These are phyloP conservation scores for Mycalesis mineus DNA, from an alignment of 2,888 invertebrate species.

Conservation along the genomic window DNA sequence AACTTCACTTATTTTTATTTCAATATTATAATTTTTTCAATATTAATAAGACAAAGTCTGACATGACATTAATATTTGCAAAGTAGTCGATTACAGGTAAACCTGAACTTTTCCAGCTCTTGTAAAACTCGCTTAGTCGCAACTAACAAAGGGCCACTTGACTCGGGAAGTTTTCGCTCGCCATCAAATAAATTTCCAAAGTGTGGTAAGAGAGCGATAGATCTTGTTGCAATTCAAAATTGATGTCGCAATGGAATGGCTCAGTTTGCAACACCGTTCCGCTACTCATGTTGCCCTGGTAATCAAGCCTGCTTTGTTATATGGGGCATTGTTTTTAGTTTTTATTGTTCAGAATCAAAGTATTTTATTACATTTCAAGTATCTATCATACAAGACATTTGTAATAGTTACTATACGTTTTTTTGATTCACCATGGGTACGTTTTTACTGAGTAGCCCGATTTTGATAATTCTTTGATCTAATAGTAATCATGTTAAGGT, in stretches of 20 bases:
- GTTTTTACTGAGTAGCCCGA: too few species aligned
- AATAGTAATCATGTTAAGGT: too few species aligned
- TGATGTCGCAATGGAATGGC: neutral
- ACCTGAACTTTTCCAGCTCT: neutral
- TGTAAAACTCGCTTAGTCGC: neutral
- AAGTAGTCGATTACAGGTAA: neutral
- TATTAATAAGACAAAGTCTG: too few species aligned
- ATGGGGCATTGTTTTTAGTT: neutral
- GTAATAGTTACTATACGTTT: too few species aligned
- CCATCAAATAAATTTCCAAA: constrained; percentile 13
- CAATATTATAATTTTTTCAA: too few species aligned
- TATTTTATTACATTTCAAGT: too few species aligned
- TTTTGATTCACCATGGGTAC: too few species aligned
- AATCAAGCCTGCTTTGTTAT: neutral
- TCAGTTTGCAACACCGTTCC: neutral
- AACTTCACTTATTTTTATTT: too few species aligned
- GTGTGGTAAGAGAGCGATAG: constrained; percentile 6
- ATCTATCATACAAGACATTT: too few species aligned
- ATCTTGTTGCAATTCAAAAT: neutral
- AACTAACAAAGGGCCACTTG: neutral
- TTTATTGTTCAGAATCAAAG: neutral
- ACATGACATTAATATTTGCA: too few species aligned
- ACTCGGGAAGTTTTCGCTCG: constrained; percentile 10
- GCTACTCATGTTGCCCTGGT: constrained; percentile 3
- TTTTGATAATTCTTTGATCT: too few species aligned